Percentiles rank a stretch among this genome's conserved stretches.
phyloP scores from a whole-genome alignment of 1,140 invertebrate species.

The Aphelinus atriplicis region DNA sequence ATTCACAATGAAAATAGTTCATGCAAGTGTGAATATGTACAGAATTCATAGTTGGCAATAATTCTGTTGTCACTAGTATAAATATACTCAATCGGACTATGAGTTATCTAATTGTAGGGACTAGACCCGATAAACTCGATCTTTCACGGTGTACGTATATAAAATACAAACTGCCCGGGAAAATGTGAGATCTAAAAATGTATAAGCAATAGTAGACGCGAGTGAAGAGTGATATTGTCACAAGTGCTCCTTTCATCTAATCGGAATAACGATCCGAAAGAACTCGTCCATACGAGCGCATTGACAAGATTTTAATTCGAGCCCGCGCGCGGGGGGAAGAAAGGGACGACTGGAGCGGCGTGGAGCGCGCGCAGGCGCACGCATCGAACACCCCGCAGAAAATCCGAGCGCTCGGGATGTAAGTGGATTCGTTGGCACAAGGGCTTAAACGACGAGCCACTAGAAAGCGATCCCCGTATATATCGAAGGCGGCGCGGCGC shows the following conservation, averaged over 20 bases:
- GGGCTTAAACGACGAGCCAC: constrained; percentile 65
- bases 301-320: constrained; percentile 22
- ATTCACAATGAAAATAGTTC: too few species aligned
- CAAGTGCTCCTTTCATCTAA: too few species aligned
- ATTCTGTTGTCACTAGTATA: too few species aligned
- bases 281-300: not conserved
- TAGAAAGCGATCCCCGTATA: constrained; percentile 60
- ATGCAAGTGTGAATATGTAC: too few species aligned
- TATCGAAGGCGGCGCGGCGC: constrained; percentile 7
- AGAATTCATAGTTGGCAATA: too few species aligned
- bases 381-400: not conserved
- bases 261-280: too few species aligned
- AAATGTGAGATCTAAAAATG: too few species aligned
- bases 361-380: not conserved
- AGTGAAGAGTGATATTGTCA: too few species aligned
- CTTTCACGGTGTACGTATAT: not conserved
- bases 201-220: too few species aligned
- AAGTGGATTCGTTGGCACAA: constrained; percentile 19
- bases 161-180: not conserved
- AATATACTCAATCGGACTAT: too few species aligned
- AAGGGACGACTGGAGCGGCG: not conserved
- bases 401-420: constrained; percentile 18
- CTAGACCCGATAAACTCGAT: too few species aligned
- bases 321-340: not conserved
- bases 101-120: too few species aligned